Conservation (phyloP, 1,140 invertebrate species). For the Philotrypesis tridentata region DNA sequence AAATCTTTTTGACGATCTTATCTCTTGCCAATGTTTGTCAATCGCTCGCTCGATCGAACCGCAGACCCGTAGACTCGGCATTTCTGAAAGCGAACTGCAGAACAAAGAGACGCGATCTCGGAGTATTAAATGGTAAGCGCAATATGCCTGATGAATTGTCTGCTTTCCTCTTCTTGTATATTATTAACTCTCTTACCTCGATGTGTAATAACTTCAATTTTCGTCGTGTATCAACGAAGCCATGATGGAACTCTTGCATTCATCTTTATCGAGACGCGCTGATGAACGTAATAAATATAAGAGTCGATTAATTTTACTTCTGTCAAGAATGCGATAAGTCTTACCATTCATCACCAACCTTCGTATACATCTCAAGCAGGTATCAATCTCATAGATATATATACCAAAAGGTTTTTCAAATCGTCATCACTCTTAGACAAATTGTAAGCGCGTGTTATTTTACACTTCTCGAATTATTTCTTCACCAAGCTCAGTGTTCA, state of each 20-base stretch:
- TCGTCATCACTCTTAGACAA: too few species aligned
- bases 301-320: background rate
- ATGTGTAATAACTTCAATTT: background rate
- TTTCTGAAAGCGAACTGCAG: too few species aligned
- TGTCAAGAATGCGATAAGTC: background rate
- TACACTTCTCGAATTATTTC: too few species aligned
- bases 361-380: too few species aligned
- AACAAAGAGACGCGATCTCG: background rate
- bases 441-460: too few species aligned
- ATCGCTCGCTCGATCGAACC: too few species aligned
- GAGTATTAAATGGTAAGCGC: background rate
- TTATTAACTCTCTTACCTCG: conserved; percentile 20
- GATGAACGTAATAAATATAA: background rate
- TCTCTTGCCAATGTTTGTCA: too few species aligned
- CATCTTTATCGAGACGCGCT: background rate
- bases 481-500: too few species aligned
- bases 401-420: too few species aligned
- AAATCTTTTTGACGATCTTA: background rate
- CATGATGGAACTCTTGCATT: background rate
- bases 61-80: too few species aligned
- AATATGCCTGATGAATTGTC: background rate
- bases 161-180: conserved; percentile 26
- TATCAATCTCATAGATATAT: too few species aligned
- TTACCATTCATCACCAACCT: background rate
- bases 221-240: background rate